A percentile compares a stretch with the other conserved stretches of the same genome.
These are phyloP conservation scores for Microcebus tavaratra DNA, from an alignment of 2,113 vertebrate species.

Conservation along the genomic window DNA sequence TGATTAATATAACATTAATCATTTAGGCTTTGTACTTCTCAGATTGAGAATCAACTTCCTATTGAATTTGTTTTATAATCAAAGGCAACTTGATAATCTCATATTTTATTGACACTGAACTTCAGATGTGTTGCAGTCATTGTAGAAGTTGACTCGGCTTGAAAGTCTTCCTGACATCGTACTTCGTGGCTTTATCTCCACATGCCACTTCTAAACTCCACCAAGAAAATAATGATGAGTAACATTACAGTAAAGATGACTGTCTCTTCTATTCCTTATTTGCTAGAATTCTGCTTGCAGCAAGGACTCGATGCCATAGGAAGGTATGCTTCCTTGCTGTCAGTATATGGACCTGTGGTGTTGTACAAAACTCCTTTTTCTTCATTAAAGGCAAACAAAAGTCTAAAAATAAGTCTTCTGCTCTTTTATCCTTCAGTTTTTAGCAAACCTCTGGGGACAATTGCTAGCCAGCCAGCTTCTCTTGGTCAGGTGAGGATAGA, in stretches of 20 bases:
- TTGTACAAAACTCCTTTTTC: conserved; percentile 50
- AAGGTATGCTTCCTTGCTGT: conserved; percentile 36
- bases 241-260: neutral
- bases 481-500: conserved; percentile 1
- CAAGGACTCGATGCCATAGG: neutral
- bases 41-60: conserved; percentile 4
- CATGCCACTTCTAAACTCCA: conserved; percentile 46
- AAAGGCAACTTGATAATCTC: neutral
- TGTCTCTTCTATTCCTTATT: conserved; percentile 26
- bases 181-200: conserved; percentile 31
- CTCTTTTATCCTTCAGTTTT: conserved; percentile 62
- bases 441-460: conserved; percentile 52
- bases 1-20: neutral
- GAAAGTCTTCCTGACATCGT: conserved; percentile 25
- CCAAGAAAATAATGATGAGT: conserved; percentile 42
- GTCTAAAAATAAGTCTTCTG: conserved; percentile 60
- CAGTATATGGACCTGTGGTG: conserved; percentile 31
- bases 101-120: neutral
- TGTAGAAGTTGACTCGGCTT: neutral
- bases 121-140: neutral
- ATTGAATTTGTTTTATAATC: neutral
- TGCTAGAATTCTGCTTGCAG: conserved; percentile 41
- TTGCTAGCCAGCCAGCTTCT: conserved; percentile 15
- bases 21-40: neutral
- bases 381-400: conserved; percentile 62